Percentiles rank a stretch among this genome's conserved stretches.
phyloP scores from a whole-genome alignment of 2,113 vertebrate species.

The Ramphastos sulfuratus region DNA sequence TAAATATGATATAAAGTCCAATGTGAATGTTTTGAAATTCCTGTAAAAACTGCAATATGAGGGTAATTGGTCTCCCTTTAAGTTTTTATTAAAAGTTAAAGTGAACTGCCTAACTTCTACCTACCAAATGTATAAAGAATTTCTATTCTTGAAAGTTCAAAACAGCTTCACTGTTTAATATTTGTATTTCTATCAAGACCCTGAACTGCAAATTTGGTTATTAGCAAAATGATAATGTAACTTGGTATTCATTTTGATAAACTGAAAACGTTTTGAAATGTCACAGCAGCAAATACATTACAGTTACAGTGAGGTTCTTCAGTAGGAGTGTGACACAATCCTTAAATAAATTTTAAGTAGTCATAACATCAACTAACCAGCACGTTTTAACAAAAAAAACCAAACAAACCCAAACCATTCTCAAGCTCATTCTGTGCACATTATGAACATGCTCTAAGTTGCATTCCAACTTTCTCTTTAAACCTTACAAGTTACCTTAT shows the following conservation, averaged over 20 bases:
- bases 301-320: constrained; percentile 86
- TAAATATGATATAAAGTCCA: constrained; percentile 65
- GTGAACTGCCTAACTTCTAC: constrained; percentile 77
- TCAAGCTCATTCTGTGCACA: constrained; percentile 92
- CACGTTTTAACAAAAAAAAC: constrained; percentile 75
- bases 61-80: constrained; percentile 75
- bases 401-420: constrained; percentile 79
- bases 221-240: constrained; percentile 88
- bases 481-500: constrained; percentile 83
- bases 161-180: constrained; percentile 86
- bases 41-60: constrained; percentile 77
- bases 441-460: constrained; percentile 92
- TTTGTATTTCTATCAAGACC: constrained; percentile 86
- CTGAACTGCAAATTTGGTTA: constrained; percentile 97
- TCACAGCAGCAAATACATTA: constrained; percentile 89
- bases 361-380: constrained; percentile 85
- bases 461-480: constrained; percentile 89
- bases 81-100: constrained; percentile 74
- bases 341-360: constrained; percentile 85
- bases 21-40: constrained; percentile 66
- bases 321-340: constrained; percentile 89
- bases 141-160: constrained; percentile 80
- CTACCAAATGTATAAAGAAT: constrained; percentile 79
- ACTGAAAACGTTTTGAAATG: constrained; percentile 82
- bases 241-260: constrained; percentile 81